A percentile compares a stretch with the other conserved stretches of the same genome.
These are phyloP conservation scores for Tetrapedia diversipes DNA, from an alignment of 2,888 invertebrate genomes.

Conservation along the genomic window DNA sequence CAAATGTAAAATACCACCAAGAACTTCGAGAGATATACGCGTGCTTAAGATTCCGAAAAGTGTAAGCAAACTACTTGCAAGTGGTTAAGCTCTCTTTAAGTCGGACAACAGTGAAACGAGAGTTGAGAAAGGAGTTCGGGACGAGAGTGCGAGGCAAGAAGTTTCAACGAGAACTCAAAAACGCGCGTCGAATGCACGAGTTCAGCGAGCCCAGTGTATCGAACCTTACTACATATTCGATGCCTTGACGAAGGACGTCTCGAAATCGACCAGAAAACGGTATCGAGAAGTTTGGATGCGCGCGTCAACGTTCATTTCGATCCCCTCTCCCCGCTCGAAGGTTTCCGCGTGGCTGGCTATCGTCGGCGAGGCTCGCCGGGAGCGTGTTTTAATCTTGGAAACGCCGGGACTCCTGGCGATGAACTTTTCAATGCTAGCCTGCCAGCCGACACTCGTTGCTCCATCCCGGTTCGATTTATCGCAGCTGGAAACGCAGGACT, in stretches of 20 bases:
- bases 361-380: background rate
- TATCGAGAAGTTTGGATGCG: background rate
- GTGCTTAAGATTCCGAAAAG: no score
- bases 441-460: background rate
- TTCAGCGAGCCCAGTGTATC: background rate
- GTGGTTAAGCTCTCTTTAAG: conserved; percentile 15
- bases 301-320: no score
- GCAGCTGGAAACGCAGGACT: background rate
- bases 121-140: conserved; percentile 18
- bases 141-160: background rate
- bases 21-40: no score
- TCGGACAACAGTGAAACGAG: conserved; percentile 17
- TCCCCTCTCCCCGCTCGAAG: no score
- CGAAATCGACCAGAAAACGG: background rate
- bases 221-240: no score
- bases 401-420: background rate
- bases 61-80: conserved; percentile 7
- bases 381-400: conserved; percentile 7
- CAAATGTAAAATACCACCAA: no score
- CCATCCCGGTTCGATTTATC: background rate
- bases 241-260: no score
- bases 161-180: conserved; percentile 16
- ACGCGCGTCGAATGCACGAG: background rate
- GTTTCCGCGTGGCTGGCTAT: background rate
- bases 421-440: conserved; percentile 1